Percentiles rank a stretch among this genome's conserved stretches.
phyloP scores from a whole-genome alignment of 2,797 vertebrate species.

The Sylvilagus floridanus region DNA sequence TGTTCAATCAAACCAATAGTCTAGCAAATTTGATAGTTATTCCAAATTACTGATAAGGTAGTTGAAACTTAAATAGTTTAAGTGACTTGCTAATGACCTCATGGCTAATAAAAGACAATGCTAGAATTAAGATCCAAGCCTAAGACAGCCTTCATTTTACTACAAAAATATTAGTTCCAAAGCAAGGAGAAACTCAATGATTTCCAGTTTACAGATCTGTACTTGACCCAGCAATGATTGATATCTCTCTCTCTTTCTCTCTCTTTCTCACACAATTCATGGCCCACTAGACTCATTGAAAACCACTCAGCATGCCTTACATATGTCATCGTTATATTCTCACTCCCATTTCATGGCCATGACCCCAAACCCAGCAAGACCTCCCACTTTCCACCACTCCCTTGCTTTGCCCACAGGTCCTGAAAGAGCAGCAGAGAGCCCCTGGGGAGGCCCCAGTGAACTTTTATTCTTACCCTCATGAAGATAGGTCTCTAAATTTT shows the following conservation, averaged over 20 bases:
- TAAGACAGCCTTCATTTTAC: neutral
- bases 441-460: no score
- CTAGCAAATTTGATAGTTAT: neutral
- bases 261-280: neutral
- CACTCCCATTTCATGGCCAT: neutral
- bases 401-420: no score
- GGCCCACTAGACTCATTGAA: neutral
- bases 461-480: neutral
- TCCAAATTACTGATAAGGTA: neutral
- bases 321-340: neutral
- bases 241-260: no score
- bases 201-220: neutral
- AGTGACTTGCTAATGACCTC: neutral
- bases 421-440: neutral
- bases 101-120: neutral
- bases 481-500: neutral
- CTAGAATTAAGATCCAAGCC: neutral
- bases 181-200: neutral
- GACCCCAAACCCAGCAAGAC: neutral
- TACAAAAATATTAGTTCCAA: neutral
- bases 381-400: rapidly evolving
- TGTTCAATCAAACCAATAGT: no score
- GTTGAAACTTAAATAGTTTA: neutral
- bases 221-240: neutral
- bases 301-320: no score